A percentile compares a stretch with the other conserved stretches of the same genome.
Conservation (phyloP, 1,140 invertebrate species). For the Aphidius gifuensis region DNA sequence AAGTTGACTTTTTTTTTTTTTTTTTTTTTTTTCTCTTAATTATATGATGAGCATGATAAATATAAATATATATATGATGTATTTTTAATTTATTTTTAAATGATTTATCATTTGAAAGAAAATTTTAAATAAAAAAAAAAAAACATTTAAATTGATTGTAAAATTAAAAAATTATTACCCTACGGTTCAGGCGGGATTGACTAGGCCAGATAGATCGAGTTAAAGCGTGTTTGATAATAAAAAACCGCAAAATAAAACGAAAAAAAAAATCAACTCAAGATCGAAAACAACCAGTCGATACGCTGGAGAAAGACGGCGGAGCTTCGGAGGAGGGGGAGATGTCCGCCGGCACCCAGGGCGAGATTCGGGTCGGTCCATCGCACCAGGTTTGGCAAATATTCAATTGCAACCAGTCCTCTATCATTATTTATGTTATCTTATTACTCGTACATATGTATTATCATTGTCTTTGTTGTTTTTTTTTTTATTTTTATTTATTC, state of each 20-base stretch:
- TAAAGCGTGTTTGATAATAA: constrained; percentile 41
- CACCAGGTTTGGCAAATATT: constrained; percentile 73
- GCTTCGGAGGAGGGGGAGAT: constrained; percentile 56
- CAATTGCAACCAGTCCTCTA: constrained; percentile 20
- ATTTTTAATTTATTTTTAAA: constrained; percentile 32
- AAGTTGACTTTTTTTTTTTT: constrained; percentile 6
- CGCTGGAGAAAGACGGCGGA: constrained; percentile 55
- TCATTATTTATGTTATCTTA: neutral
- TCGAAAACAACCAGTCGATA: constrained; percentile 45
- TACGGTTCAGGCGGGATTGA: constrained; percentile 28
- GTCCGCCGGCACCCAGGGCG: constrained; percentile 82
- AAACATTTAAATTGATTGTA: neutral
- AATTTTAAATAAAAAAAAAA: neutral
- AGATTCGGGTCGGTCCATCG: constrained; percentile 91
- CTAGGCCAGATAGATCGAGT: neutral
- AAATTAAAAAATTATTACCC: neutral
- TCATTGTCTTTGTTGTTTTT: neutral
- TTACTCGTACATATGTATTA: neutral
- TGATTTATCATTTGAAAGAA: too few species aligned
- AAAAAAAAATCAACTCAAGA: constrained; percentile 24
- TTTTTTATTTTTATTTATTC: constrained; percentile 6
- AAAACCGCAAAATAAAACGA: constrained; percentile 33
- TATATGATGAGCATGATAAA: constrained; percentile 17
- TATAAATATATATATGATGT: constrained; percentile 52
- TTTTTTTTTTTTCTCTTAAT: constrained; percentile 18